Conservation (phyloP, 2,888 invertebrate genomes). For the Tryphoninae sp. region DNA sequence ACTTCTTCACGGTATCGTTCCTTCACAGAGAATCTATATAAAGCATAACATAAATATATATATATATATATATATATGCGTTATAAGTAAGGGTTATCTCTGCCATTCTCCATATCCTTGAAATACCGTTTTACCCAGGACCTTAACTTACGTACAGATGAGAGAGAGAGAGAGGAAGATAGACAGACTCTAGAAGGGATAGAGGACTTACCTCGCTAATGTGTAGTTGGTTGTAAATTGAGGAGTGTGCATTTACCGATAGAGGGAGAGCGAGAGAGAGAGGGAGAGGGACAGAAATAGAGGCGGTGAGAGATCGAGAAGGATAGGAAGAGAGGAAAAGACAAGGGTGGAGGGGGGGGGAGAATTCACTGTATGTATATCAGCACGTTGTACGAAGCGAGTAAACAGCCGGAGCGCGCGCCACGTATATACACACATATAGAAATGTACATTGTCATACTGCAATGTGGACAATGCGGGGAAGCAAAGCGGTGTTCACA, state of each 20-base stretch:
- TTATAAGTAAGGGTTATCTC: constrained; percentile 8
- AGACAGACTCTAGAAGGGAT: constrained; percentile 14
- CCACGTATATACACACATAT: constrained; percentile 1
- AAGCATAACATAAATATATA: background rate
- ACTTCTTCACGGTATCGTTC: background rate
- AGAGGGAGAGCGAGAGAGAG: background rate
- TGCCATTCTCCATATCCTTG: background rate
- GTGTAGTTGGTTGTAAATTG: constrained; percentile 57
- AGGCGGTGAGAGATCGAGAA: background rate
- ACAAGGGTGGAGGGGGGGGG: background rate
- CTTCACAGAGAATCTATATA: constrained; percentile 2
- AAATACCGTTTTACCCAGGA: constrained; percentile 38
- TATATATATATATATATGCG: background rate
- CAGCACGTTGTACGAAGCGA: constrained; percentile 19
- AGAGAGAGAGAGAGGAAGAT: background rate
- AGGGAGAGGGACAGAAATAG: no score
- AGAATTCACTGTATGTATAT: constrained; percentile 15
- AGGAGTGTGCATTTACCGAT: constrained; percentile 52
- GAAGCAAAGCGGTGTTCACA: constrained; percentile 22
- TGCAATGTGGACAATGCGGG: constrained; percentile 39
- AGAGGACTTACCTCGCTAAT: constrained; percentile 46
- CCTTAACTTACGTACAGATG: constrained; percentile 38
- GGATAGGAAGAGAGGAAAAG: no score
- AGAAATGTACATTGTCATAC: constrained; percentile 8
- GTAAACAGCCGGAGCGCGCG: constrained; percentile 9